phyloP scores from a whole-genome alignment of 2,888 invertebrate species.

The Cistogaster globosa region DNA sequence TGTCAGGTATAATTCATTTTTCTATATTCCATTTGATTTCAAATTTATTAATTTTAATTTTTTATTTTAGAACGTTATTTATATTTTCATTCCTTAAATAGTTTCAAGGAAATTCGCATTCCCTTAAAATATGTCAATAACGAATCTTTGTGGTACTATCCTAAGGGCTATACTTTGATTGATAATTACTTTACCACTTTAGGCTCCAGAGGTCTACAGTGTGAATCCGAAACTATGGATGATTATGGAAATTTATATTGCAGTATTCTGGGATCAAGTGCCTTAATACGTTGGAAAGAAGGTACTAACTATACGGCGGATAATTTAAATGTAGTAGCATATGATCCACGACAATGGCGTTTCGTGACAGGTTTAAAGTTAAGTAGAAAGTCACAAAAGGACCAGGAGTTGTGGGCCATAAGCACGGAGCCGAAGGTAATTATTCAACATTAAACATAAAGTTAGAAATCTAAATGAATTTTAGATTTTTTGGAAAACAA shows the following conservation, averaged over 20 bases:
- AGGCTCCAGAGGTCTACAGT: slow-evolving; percentile 86
- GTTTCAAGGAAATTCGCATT: slow-evolving; percentile 85
- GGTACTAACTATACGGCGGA: slow-evolving; percentile 85
- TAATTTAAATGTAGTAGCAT: slow-evolving; percentile 83
- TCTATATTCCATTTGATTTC: neutral
- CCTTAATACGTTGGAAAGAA: slow-evolving; percentile 90
- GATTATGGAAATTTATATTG: slow-evolving; percentile 88
- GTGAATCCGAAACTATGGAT: slow-evolving; percentile 89
- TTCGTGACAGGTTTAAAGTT: slow-evolving; percentile 90
- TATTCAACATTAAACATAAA: neutral
- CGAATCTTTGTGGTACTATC: slow-evolving; percentile 83
- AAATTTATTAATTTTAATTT: neutral
- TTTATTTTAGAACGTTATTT: slow-evolving; percentile 82
- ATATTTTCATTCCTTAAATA: slow-evolving; percentile 87
- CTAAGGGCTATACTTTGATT: slow-evolving; percentile 76
- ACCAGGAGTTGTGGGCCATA: slow-evolving; percentile 87
- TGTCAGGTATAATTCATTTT: slow-evolving; percentile 53
- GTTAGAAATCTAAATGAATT: too few species aligned
- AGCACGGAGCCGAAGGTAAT: slow-evolving; percentile 81
- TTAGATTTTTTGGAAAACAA: too few species aligned
- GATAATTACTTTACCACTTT: slow-evolving; percentile 84
- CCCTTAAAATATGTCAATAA: slow-evolving; percentile 85
- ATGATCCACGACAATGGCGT: slow-evolving; percentile 87
- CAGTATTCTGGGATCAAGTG: slow-evolving; percentile 87
- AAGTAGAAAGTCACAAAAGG: slow-evolving; percentile 84